Evolutionary conservation across 2,888 invertebrate genomes (phyloP).

Genomic region (Melanotus villosus): DNA sequence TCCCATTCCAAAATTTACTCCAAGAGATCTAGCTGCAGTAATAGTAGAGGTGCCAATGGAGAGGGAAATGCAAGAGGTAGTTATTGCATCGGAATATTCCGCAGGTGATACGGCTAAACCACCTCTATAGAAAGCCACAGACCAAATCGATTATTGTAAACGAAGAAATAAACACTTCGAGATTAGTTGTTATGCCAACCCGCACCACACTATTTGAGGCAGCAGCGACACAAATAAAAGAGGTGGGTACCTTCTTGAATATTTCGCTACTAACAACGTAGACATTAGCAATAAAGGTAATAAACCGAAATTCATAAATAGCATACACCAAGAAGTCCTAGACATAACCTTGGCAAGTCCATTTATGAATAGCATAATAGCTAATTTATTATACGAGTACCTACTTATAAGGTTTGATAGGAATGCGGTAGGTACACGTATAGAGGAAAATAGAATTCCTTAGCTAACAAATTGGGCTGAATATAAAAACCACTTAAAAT

Average conservation of each 20-base stretch:
- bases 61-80: too few species aligned
- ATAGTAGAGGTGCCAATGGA: too few species aligned
- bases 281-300: conserved; percentile 1
- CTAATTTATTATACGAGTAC: background rate
- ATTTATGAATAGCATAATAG: background rate
- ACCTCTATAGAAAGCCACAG: too few species aligned
- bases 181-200: background rate
- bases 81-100: too few species aligned
- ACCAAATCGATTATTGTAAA: background rate
- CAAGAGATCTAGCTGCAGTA: too few species aligned
- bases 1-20: too few species aligned
- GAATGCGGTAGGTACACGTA: background rate
- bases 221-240: background rate
- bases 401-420: background rate
- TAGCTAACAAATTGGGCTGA: background rate
- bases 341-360: background rate
- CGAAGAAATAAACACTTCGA: background rate
- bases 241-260: background rate
- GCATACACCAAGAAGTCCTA: background rate
- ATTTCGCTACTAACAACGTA: background rate
- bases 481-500: background rate
- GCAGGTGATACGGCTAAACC: too few species aligned
- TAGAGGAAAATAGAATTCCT: background rate
- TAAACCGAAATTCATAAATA: background rate
- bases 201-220: background rate